These are phyloP conservation scores for Sclerodermus sp. DNA, from an alignment of 2,888 invertebrate genomes.

Conservation along the genomic window DNA sequence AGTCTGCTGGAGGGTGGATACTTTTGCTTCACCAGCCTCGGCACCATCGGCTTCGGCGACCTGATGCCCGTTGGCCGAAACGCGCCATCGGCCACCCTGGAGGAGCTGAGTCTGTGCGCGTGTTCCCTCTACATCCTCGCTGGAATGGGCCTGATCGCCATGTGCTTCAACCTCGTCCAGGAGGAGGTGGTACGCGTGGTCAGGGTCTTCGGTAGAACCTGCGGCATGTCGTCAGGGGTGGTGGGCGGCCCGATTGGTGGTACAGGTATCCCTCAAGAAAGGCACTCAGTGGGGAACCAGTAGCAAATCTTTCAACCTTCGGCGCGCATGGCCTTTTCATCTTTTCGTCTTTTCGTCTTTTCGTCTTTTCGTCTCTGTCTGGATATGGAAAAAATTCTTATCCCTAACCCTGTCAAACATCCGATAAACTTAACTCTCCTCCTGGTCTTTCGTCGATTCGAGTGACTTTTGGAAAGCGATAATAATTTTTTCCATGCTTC, in stretches of 20 bases:
- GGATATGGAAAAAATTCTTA: too few relatives aligned
- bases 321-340: too few relatives aligned
- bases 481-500: too few relatives aligned
- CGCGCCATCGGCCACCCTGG: conserved; percentile 58
- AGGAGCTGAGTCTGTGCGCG: conserved; percentile 72
- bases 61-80: conserved; percentile 67
- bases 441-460: too few relatives aligned
- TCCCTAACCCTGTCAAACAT: too few relatives aligned
- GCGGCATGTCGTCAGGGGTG: conserved; percentile 51
- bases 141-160: conserved; percentile 83
- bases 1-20: conserved; percentile 83
- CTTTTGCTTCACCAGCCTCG: conserved; percentile 77
- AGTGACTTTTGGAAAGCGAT: too few relatives aligned
- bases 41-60: conserved; percentile 84
- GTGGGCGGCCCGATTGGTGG: conserved; percentile 48
- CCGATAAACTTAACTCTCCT: too few relatives aligned
- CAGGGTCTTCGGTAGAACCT: conserved; percentile 59
- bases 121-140: conserved; percentile 81
- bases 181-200: conserved; percentile 70
- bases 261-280: conserved; percentile 44
- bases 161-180: conserved; percentile 85
- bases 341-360: too few relatives aligned
- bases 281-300: conserved; percentile 36
- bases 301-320: conserved; percentile 6
- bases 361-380: too few relatives aligned